Percentiles rank a stretch among this genome's conserved stretches.
These are phyloP conservation scores for Enteromius trimaculatus DNA, from an alignment of 2,797 vertebrate genomes.

Conservation along the genomic window DNA sequence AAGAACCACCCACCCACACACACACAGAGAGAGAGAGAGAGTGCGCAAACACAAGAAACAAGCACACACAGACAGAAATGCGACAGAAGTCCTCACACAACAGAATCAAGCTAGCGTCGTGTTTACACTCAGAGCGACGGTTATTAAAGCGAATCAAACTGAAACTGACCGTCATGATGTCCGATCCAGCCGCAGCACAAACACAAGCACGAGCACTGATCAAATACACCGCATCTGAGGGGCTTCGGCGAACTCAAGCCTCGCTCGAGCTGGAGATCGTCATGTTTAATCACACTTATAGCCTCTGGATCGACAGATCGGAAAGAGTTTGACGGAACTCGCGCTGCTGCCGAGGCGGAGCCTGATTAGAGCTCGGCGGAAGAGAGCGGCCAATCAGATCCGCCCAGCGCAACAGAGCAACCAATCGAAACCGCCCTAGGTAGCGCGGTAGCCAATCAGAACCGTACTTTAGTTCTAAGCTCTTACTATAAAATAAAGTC, in stretches of 20 bases:
- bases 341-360: constrained; percentile 75
- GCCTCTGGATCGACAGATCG: background rate
- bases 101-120: background rate
- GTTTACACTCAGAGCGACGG: background rate
- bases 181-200: constrained; percentile 64
- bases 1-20: background rate
- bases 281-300: background rate
- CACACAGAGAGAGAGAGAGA: background rate
- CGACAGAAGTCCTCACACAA: background rate
- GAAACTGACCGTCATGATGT: constrained; percentile 80
- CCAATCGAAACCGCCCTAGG: constrained; percentile 29
- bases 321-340: constrained; percentile 5
- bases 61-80: background rate
- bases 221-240: constrained; percentile 45
- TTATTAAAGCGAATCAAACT: constrained; percentile 14
- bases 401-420: background rate
- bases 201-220: constrained; percentile 40
- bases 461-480: no score
- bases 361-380: constrained; percentile 58
- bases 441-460: no score
- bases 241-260: no score
- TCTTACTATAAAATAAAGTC: no score
- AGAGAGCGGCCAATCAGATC: constrained; percentile 62
- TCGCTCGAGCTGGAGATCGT: background rate
- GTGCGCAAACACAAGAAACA: background rate